Conservation (phyloP, 2,888 invertebrate species). For the Melinaea marsaeus region DNA sequence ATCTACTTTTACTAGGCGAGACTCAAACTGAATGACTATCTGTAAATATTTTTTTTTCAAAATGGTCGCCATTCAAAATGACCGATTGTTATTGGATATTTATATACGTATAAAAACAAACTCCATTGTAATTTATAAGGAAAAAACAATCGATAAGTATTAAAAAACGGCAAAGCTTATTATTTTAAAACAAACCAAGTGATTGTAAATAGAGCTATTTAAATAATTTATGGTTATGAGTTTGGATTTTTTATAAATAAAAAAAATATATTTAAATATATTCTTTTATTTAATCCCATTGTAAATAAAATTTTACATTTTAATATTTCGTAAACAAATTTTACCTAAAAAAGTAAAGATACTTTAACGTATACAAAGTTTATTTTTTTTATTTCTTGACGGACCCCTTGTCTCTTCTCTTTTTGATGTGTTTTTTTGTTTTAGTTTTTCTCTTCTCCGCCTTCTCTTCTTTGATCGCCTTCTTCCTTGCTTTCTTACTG, state of each 20-base stretch:
- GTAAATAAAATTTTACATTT: conserved; percentile 1
- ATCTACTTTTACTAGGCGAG: too few species aligned
- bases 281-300: conserved; percentile 17
- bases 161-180: neutral
- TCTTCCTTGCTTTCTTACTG: conserved; percentile 90
- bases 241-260: conserved; percentile 21
- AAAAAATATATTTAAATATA: conserved; percentile 3
- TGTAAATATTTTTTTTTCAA: too few species aligned
- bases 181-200: neutral
- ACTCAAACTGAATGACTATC: too few species aligned
- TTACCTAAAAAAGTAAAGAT: too few species aligned
- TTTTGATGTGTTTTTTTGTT: conserved; percentile 95
- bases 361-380: too few species aligned
- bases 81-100: too few species aligned
- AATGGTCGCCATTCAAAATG: too few species aligned
- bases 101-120: too few species aligned
- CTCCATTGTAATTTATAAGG: too few species aligned
- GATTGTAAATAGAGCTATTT: conserved; percentile 31
- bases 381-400: conserved; percentile 49
- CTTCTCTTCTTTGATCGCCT: conserved; percentile 90
- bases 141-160: neutral
- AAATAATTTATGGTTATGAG: conserved; percentile 34
- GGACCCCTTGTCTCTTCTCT: conserved; percentile 85
- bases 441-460: conserved; percentile 93
- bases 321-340: conserved; percentile 1